Base-by-base conservation (phyloP, 2,797 vertebrate genomes). In the Chaenodraco wilsoni region DNA sequence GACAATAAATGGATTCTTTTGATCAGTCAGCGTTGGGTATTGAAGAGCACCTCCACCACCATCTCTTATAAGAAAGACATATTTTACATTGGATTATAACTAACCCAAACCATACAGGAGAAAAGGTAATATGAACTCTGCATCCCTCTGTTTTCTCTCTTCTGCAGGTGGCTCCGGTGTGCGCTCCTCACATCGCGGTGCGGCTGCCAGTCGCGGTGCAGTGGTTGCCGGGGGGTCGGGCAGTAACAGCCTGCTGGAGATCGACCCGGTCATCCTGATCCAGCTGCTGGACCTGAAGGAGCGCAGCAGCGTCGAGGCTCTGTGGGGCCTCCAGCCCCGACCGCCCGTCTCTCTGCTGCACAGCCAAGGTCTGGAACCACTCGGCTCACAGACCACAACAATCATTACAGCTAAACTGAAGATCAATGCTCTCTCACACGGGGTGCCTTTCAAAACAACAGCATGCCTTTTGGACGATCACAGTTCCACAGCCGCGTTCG, bases 241-340 rank as follows among this genome's bases (percentile, higher is more conserved):
- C 15, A 65, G 68, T 64, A 94, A 85, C 91, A 96, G 96, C 74
- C 94, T 99, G 31, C 91, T 99, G 80, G 98, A 99, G 50, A 95
- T 99, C 5, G 98, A 99, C 90, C 98, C 98, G 0, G 95, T 98
- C 66, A 96, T 99, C 82, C 93, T 99, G 84, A 98, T 99, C 88
- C 98, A 99, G 81, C 90, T 99, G 72, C 84, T 99, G 93, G 98
- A 99, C 79, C 93, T 99, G 14, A 98, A 99, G 79, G 98, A 99
- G 87, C 94, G 96, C 69, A 97, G 94, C 78, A 95, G 95, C 21
- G 94, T 99, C 91, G 98, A 99, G 85, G 96, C 96, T 65, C 87
- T 99, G n/a, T 99, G 97, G 98, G 96, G 96, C 11, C 95, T 99
- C 69, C 98, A 98, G 91, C 97, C 98, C 54, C 95, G 96, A 3